A percentile compares a stretch with the other conserved stretches of the same genome.
phyloP scores from a whole-genome alignment of 2,113 vertebrate genomes.

The Steatornis caripensis region DNA sequence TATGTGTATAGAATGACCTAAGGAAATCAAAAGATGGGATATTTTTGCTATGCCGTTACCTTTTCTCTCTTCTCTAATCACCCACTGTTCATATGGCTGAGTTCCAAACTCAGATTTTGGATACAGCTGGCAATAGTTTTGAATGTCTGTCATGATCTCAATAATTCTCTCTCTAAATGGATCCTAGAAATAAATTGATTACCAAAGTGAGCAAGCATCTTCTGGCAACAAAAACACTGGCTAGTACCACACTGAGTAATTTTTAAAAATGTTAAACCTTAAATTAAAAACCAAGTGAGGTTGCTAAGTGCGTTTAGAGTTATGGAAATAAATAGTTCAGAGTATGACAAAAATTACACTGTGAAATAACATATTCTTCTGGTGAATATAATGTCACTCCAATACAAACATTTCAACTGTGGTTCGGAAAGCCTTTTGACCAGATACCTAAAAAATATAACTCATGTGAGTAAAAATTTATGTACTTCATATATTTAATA shows the following conservation, averaged over 20 bases:
- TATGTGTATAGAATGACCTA: neutral
- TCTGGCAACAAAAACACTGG: neutral
- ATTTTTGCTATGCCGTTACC: constrained; percentile 67
- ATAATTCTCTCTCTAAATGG: constrained; percentile 88
- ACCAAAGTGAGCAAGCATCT: neutral
- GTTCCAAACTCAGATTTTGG: constrained; percentile 84
- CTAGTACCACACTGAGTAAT: neutral
- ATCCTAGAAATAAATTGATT: constrained; percentile 78
- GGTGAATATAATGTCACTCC: neutral
- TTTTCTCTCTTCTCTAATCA: constrained; percentile 81
- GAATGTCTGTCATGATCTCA: constrained; percentile 87
- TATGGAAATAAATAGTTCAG: neutral
- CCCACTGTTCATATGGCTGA: constrained; percentile 93
- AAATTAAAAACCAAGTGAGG: neutral
- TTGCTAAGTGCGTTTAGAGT: neutral
- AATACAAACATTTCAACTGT: neutral
- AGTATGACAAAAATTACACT: neutral
- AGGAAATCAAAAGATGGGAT: neutral
- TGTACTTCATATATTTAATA: too few relatives aligned
- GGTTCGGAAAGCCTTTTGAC: neutral
- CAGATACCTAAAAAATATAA: neutral
- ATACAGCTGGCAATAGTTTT: constrained; percentile 76
- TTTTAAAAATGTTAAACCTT: neutral
- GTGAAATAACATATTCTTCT: neutral
- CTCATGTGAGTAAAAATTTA: neutral